Base-by-base conservation (phyloP, 1,140 invertebrate species). In the Drosophila fuyamai region DNA sequence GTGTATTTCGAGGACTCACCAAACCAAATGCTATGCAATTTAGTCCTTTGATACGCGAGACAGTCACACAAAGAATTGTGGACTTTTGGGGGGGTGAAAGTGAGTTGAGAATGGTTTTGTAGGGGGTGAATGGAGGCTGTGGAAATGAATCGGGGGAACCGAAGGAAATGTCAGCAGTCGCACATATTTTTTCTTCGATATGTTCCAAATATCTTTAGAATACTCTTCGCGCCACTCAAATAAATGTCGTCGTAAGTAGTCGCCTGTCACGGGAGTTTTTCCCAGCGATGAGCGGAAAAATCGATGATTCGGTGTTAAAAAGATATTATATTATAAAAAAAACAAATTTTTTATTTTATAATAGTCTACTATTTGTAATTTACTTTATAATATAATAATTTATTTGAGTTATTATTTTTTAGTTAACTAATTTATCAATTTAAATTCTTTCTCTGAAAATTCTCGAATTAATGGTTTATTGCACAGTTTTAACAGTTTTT, bases 161-260 rank as follows among this genome's bases (percentile, higher is more conserved):
- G 63, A 35, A 50, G 36, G 67, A 10, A 71, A 71, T 71, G 65
- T 36, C 53, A 73, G 61, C 65, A 78, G 50, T 62, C 56, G 55
- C 55, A 84, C 32, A 75, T 59, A 81, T 58, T 80, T 65, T 58
- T 57, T 48, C 61, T 51, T 75, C 50, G 44, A 82, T 86, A 36
- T 79, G 81, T 82, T 88, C 75, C 51, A 86, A 85, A 86, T 79
- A 86, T 88, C 72, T 59, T 65, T 79, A 57, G 74, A 86, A 59
- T 77, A 80, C 76, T 84, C 81, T 70, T 32, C 58, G 66, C 54
- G 70, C 62, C 62, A 88, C 62, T 82, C 66, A 76, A 88, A 86
- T 86, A 75, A 86, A 86, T 79, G 83, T 88, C 66, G 59, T 41
- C 66, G 50, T 76, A 79, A 79, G 75, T 76, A 71, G 79, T 81